phyloP scores from a whole-genome alignment of 2,113 vertebrate genomes.

The Tachycineta bicolor region DNA sequence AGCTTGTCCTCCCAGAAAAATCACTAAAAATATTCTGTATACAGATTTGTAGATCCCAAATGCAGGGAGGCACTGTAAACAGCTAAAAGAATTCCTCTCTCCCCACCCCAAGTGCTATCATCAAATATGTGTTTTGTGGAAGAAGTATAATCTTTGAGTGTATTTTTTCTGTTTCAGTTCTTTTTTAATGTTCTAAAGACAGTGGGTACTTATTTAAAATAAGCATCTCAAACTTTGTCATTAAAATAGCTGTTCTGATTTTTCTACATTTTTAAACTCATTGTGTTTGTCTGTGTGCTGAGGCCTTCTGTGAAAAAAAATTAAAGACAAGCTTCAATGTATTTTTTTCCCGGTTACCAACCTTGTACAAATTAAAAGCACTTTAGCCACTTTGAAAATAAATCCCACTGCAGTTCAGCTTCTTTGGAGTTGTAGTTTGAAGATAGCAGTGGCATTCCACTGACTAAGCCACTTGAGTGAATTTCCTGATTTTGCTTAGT shows the following conservation, averaged over 20 bases:
- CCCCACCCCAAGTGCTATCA: background rate
- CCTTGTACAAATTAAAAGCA: constrained; percentile 62
- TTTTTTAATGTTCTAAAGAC: constrained; percentile 1
- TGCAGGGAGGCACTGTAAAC: background rate
- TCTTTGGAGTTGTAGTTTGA: constrained; percentile 46
- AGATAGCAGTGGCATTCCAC: constrained; percentile 54
- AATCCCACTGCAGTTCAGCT: constrained; percentile 28
- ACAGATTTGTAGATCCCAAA: background rate
- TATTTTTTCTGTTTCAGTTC: constrained; percentile 16
- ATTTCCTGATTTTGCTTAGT: constrained; percentile 67
- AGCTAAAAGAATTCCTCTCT: background rate
- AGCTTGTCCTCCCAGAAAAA: background rate
- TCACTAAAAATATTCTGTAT: background rate
- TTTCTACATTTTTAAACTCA: background rate
- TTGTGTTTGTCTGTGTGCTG: background rate
- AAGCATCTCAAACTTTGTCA: background rate
- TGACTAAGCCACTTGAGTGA: constrained; percentile 55
- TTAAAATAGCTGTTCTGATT: background rate
- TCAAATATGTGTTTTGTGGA: background rate
- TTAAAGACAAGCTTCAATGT: background rate
- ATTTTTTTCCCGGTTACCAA: background rate
- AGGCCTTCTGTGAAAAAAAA: background rate
- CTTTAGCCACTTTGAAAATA: constrained; percentile 58
- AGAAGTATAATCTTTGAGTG: background rate
- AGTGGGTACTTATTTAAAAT: background rate